Evolutionary conservation across 2,797 vertebrate genomes (phyloP).

Genomic region (Eulemur rubriventer): DNA sequence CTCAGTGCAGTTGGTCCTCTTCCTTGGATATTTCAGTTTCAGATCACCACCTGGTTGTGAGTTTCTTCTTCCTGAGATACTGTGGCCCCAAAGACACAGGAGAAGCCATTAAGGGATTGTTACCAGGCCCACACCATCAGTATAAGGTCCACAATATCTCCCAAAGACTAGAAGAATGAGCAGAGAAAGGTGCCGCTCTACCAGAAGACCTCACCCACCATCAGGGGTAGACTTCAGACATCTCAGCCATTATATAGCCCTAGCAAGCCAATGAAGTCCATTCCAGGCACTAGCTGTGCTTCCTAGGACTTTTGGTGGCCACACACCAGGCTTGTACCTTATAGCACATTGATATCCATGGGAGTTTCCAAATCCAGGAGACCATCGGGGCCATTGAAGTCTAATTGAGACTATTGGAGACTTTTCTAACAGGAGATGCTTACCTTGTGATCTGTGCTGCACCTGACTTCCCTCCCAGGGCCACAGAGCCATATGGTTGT

Average conservation of each 20-base stretch:
- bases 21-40: slow-evolving; percentile 9
- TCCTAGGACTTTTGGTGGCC: neutral
- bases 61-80: neutral
- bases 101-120: neutral
- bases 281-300: neutral
- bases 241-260: neutral
- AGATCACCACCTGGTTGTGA: neutral
- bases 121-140: neutral
- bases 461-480: neutral
- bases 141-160: neutral
- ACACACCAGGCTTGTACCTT: neutral
- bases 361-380: neutral
- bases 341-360: neutral
- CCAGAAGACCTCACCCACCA: neutral
- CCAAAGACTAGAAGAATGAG: neutral
- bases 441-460: neutral
- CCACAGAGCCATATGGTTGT: neutral
- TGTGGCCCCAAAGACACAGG: neutral
- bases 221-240: neutral
- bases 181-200: neutral
- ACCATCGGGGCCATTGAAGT: neutral
- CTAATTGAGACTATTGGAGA: neutral
- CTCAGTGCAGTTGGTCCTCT: neutral
- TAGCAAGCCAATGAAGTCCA: neutral
- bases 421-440: neutral